Evolutionary conservation across 2,797 vertebrate genomes (phyloP).

Genomic region (Semaprochilodus insignis): DNA sequence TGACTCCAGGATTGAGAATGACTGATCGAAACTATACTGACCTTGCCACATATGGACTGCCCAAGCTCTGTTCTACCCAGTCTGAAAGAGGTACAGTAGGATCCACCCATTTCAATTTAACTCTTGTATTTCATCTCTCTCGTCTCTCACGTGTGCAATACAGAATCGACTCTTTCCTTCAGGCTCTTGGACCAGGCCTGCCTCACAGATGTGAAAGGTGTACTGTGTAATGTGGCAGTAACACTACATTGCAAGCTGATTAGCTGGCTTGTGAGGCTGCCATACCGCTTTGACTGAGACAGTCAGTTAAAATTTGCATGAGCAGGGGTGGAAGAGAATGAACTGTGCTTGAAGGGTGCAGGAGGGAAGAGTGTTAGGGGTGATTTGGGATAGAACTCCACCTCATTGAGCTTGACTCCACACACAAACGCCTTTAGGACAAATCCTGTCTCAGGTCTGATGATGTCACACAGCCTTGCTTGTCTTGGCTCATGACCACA

Average conservation of each 20-base stretch:
- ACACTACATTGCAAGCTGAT: slow-evolving; percentile 44
- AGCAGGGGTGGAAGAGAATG: slow-evolving; percentile 18
- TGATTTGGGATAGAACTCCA: slow-evolving; percentile 56
- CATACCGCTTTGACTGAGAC: slow-evolving; percentile 26
- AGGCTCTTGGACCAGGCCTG: slow-evolving; percentile 24
- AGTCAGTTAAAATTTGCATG: slow-evolving; percentile 31
- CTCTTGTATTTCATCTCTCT: slow-evolving; percentile 47
- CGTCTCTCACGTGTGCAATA: slow-evolving; percentile 36
- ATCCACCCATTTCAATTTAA: slow-evolving; percentile 40
- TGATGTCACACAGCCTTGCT: slow-evolving; percentile 81
- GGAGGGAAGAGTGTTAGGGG: slow-evolving; percentile 20
- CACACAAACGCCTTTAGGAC: slow-evolving; percentile 60
- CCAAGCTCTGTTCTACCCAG: slow-evolving; percentile 11
- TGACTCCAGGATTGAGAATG: background rate
- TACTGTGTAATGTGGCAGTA: slow-evolving; percentile 47
- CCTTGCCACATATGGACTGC: slow-evolving; percentile 40
- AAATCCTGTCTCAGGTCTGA: slow-evolving; percentile 75
- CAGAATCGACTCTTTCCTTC: slow-evolving; percentile 37
- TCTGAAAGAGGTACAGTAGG: slow-evolving; percentile 35
- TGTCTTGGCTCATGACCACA: slow-evolving; percentile 78
- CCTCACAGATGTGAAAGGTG: slow-evolving; percentile 46
- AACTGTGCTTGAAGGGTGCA: slow-evolving; percentile 52
- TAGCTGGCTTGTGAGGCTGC: slow-evolving; percentile 36
- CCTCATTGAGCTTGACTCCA: slow-evolving; percentile 44
- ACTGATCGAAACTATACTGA: background rate